A percentile compares a stretch with the other conserved stretches of the same genome.
Conservation (phyloP, 2,888 invertebrate genomes). For the Balanococcus diminutus region DNA sequence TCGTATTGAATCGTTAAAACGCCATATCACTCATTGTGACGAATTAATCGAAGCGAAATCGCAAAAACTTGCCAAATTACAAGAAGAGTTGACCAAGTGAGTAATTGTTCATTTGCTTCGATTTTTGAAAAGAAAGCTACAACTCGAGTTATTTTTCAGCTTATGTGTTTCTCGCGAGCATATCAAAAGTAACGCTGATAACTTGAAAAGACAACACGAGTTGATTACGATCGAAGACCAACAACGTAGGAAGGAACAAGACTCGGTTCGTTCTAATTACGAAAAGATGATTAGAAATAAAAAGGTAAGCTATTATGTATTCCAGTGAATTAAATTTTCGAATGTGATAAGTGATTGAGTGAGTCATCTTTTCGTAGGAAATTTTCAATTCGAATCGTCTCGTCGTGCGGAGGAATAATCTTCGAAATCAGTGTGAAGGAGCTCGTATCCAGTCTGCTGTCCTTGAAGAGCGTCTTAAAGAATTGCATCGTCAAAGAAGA, state of each 20-base stretch:
- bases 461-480: conserved; percentile 7
- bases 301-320: too few relatives aligned
- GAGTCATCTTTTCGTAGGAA: not conserved
- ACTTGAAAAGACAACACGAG: conserved; percentile 18
- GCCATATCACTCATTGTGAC: not conserved
- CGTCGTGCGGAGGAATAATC: conserved; percentile 10
- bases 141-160: not conserved
- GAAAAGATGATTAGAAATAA: not conserved
- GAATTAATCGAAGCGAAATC: not conserved
- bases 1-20: not conserved
- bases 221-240: conserved; percentile 2
- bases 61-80: not conserved
- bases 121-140: too few relatives aligned
- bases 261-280: not conserved
- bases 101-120: not conserved
- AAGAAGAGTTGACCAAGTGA: not conserved
- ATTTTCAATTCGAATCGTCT: conserved; percentile 20
- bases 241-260: conserved; percentile 3
- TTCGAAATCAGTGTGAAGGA: not conserved
- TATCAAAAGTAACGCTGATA: not conserved
- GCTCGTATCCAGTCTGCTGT: not conserved
- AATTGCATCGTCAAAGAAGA: not conserved
- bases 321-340: not conserved
- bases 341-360: not conserved
- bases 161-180: conserved; percentile 1